Conservation (phyloP, 1,140 invertebrate genomes). For the Drosophila sproati region DNA sequence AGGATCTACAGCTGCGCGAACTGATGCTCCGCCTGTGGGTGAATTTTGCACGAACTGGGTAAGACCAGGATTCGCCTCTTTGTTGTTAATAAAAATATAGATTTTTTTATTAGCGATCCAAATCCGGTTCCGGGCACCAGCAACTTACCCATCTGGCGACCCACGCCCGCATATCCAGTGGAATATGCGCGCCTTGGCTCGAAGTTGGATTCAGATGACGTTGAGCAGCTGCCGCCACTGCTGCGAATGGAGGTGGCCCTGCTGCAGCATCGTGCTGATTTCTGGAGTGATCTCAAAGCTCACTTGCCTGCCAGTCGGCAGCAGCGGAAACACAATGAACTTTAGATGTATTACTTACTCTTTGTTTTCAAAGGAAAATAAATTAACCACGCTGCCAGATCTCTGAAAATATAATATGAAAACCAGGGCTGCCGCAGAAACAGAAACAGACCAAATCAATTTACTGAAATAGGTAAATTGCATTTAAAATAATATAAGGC, state of each 20-base stretch:
- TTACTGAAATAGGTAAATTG: not conserved
- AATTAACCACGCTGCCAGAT: slow-evolving; percentile 16
- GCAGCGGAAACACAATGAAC: slow-evolving; percentile 42
- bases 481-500: too few species aligned
- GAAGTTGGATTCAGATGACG: slow-evolving; percentile 56
- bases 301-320: slow-evolving; percentile 58
- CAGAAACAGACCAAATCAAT: not conserved
- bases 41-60: slow-evolving; percentile 90
- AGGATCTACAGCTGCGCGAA: slow-evolving; percentile 85
- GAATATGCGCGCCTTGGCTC: slow-evolving; percentile 85
- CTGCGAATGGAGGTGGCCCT: slow-evolving; percentile 58
- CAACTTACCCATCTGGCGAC: slow-evolving; percentile 84
- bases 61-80: slow-evolving; percentile 47
- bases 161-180: slow-evolving; percentile 81
- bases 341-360: slow-evolving; percentile 37
- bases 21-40: slow-evolving; percentile 88
- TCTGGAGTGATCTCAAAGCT: slow-evolving; percentile 65
- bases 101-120: slow-evolving; percentile 84
- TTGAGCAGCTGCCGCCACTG: slow-evolving; percentile 25
- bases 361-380: not conserved
- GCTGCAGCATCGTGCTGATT: slow-evolving; percentile 68
- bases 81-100: not conserved
- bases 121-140: slow-evolving; percentile 81
- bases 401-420: not conserved
- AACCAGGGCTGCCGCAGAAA: slow-evolving; percentile 15